Conservation (phyloP, 1,140 invertebrate genomes). For the Holotrichia oblita region DNA sequence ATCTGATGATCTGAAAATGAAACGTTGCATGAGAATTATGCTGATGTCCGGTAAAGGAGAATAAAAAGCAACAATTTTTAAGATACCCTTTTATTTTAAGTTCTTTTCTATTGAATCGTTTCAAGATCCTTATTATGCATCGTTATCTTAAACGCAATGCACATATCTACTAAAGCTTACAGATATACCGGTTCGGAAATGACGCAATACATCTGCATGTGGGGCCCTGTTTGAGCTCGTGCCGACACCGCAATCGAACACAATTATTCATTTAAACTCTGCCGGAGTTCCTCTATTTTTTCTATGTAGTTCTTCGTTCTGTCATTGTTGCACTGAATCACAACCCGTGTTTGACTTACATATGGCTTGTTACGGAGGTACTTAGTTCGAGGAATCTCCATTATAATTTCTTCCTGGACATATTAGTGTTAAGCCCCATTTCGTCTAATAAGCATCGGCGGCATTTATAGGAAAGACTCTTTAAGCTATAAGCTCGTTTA, state of each 20-base stretch:
- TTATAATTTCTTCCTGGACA: conserved; percentile 16
- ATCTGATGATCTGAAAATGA: too few species aligned
- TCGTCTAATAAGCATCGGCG: conserved; percentile 4
- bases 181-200: conserved; percentile 31
- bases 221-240: conserved; percentile 24
- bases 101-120: too few species aligned
- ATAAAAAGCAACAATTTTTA: too few species aligned
- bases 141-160: too few species aligned
- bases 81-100: too few species aligned
- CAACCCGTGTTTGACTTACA: background rate
- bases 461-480: background rate
- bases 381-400: conserved; percentile 19
- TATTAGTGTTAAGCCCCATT: conserved; percentile 1
- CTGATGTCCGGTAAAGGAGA: too few species aligned
- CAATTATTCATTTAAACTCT: conserved; percentile 38
- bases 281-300: conserved; percentile 23
- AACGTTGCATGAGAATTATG: too few species aligned
- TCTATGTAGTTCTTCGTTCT: background rate
- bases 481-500: conserved; percentile 17
- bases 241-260: conserved; percentile 35
- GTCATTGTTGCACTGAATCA: conserved; percentile 13
- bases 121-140: too few species aligned
- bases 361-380: conserved; percentile 14
- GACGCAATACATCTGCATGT: conserved; percentile 40
- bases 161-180: too few species aligned